Conservation (phyloP, 1,140 invertebrate species). For the Globodera rostochiensis region DNA sequence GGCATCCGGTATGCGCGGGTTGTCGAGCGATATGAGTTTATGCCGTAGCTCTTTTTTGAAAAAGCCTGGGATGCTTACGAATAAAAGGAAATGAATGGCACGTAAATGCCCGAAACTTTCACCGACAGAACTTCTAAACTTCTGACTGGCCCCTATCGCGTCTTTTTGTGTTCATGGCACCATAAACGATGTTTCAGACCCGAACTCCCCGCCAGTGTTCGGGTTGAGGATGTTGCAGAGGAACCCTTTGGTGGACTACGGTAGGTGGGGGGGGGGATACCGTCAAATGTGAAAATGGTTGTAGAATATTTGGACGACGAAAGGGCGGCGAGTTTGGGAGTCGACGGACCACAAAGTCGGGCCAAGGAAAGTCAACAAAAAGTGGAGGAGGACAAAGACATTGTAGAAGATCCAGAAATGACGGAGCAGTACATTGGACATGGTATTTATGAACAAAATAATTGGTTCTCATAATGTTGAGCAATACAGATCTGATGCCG, state of each 20-base stretch:
- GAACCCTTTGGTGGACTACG: constrained; percentile 37
- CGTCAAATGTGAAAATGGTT: not conserved
- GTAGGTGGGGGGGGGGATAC: constrained; percentile 6
- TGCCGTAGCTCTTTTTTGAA: too few relatives aligned
- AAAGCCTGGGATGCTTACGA: too few relatives aligned
- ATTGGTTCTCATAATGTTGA: not conserved
- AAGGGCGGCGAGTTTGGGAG: not conserved
- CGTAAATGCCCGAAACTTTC: too few relatives aligned
- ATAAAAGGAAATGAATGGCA: too few relatives aligned
- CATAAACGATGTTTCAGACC: constrained; percentile 10
- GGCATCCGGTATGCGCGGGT: not conserved
- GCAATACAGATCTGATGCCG: constrained; percentile 19
- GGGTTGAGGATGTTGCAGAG: constrained; percentile 23
- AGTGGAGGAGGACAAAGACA: not conserved
- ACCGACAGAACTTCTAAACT: too few relatives aligned
- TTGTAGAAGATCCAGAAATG: not conserved
- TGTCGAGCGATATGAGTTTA: too few relatives aligned
- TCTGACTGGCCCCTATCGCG: too few relatives aligned
- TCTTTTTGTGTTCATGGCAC: too few relatives aligned
- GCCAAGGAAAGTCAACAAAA: not conserved
- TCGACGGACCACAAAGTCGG: too few relatives aligned
- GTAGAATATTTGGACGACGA: constrained; percentile 29
- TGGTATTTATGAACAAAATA: not conserved
- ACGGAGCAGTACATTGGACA: not conserved
- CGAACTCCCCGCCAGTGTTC: constrained; percentile 5